phyloP scores from a whole-genome alignment of 2,797 vertebrate genomes.

The Sitta carolinensis region DNA sequence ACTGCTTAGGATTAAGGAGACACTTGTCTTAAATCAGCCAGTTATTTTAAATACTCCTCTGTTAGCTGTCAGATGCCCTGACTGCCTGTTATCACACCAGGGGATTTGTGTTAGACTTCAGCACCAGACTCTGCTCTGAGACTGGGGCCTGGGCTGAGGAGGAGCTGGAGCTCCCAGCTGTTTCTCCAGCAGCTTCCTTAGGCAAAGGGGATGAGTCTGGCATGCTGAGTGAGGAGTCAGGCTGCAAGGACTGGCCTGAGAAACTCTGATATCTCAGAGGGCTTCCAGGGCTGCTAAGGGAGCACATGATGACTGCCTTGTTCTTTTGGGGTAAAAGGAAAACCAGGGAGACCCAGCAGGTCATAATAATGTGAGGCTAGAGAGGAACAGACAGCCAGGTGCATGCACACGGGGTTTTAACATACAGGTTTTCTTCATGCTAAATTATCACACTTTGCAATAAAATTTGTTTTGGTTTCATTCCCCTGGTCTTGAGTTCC shows the following conservation, averaged over 20 bases:
- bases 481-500: neutral
- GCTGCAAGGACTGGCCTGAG: neutral
- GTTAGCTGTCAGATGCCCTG: conserved; percentile 1
- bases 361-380: neutral
- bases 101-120: neutral
- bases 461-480: neutral
- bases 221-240: neutral
- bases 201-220: neutral
- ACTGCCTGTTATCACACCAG: neutral
- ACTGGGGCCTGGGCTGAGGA: neutral
- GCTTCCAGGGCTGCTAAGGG: neutral
- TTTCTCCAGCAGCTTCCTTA: neutral
- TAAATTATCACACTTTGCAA: neutral
- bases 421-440: neutral
- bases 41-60: conserved; percentile 6
- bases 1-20: neutral
- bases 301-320: neutral
- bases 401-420: rapidly evolving
- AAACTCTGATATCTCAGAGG: neutral
- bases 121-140: neutral
- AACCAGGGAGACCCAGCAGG: neutral
- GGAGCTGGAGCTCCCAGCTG: neutral
- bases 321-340: neutral
- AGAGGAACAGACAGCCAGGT: neutral
- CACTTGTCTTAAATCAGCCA: conserved; percentile 15